Base-by-base conservation (phyloP, 2,113 vertebrate genomes). In the Pardalotus punctatus region DNA sequence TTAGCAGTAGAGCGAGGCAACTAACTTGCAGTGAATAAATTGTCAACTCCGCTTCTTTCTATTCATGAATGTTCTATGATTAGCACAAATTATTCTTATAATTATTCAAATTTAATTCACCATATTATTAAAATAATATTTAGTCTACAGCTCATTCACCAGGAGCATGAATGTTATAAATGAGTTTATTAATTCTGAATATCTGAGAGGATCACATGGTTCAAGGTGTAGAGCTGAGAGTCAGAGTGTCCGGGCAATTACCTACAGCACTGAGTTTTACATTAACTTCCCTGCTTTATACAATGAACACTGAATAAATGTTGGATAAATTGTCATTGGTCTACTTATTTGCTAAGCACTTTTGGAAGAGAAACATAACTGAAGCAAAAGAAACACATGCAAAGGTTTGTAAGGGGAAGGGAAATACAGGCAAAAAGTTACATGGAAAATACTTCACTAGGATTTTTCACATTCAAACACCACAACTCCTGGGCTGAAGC, bases 71-170 rank as follows among this genome's bases (percentile, higher is more conserved):
- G 8, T 76, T 76, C 66, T 42, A 66, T 62, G 73, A 94, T 82
- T 93, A 94, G 66, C 87, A 90, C 64, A 80, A 93, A 79, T 91
- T 85, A 88, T 71, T 94, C 86, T 84, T 76, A 40, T 48, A 95
- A 93, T 96, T 95, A 94, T 89, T 93, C 81, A 82, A 43, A 93
- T 94, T 91, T 91, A 95, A 93, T 95, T 89, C 53, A 86, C 13
- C 2, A 6, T 73, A 62, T 69, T 95, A 88, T 95, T 94, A 95
- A 95, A 94, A 89, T 87, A 91, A 76, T 91, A 87, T 84, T 87
- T 93, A 85, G 81, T 87, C 84, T 93, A 76, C 84, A 96, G 83
- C 53, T 95, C 81, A 91, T 89, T 95, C 91, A 96, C 81, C 58
- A 76, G 18, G 66, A 91, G 57, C 74, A 61, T 2, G 8, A 82